Evolutionary conservation across 2,888 invertebrate genomes (phyloP).

Genomic region (Entomobrya multifasciata): DNA sequence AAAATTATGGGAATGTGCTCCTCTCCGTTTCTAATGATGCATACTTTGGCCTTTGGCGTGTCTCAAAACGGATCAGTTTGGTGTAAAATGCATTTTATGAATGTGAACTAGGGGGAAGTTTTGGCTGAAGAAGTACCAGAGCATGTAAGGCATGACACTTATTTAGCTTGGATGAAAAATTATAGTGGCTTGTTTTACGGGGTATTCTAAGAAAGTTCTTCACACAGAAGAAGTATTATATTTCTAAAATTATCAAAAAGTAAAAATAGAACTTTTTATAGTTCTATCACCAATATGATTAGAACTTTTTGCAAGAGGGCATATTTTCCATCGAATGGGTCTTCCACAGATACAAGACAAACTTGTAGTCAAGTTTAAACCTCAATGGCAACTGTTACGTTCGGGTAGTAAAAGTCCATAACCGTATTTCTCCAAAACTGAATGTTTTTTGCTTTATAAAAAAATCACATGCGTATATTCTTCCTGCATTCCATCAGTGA

Average conservation of each 20-base stretch:
- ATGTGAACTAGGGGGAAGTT: conserved; percentile 84
- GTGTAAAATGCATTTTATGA: conserved; percentile 92
- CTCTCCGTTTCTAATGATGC: conserved; percentile 94
- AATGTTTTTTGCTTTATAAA: too few species aligned
- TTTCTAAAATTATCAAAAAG: neutral
- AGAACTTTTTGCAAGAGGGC: too few species aligned
- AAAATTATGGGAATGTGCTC: conserved; percentile 86
- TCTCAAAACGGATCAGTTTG: conserved; percentile 97
- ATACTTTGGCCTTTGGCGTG: conserved; percentile 93
- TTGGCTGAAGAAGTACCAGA: neutral
- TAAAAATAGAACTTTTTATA: conserved; percentile 81
- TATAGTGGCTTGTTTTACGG: conserved; percentile 27
- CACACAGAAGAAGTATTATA: neutral
- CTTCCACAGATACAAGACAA: conserved; percentile 92
- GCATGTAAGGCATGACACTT: neutral
- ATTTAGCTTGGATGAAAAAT: conserved; percentile 3
- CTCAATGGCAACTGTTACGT: conserved; percentile 92
- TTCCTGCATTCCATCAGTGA: neutral
- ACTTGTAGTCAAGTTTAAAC: conserved; percentile 93
- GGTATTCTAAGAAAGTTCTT: neutral
- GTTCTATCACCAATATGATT: conserved; percentile 90
- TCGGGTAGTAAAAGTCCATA: neutral
- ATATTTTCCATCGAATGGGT: conserved; percentile 93
- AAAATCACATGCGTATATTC: neutral
- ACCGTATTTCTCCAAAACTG: neutral